These are phyloP conservation scores for Sander vitreus DNA, from an alignment of 2,113 vertebrate genomes.

Conservation along the genomic window DNA sequence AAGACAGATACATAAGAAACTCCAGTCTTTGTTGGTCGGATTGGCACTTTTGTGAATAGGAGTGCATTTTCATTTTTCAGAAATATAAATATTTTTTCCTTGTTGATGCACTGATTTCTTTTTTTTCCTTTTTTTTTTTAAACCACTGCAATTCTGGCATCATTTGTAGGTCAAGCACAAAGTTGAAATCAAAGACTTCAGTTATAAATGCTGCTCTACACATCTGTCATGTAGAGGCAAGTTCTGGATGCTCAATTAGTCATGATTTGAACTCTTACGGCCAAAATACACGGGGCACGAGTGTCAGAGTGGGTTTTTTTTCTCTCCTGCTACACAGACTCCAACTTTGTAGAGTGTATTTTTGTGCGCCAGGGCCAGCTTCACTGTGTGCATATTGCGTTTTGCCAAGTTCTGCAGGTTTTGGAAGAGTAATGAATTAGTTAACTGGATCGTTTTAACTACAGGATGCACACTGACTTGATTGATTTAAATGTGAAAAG, in stretches of 20 bases:
- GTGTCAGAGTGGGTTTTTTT: no score
- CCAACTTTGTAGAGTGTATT: no score
- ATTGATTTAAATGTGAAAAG: background rate
- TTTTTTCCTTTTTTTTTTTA: constrained; percentile 26
- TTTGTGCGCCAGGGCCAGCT: background rate
- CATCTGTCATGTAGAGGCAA: constrained; percentile 37
- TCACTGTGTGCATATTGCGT: background rate
- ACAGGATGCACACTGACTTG: background rate
- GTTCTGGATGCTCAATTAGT: constrained; percentile 58
- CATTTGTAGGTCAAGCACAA: constrained; percentile 55
- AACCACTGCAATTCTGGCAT: constrained; percentile 58
- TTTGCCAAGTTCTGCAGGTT: background rate
- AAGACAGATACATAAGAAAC: constrained; percentile 80
- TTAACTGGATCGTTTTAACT: background rate
- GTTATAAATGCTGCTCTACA: constrained; percentile 63
- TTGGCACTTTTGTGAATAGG: constrained; percentile 90
- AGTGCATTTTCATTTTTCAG: constrained; percentile 81
- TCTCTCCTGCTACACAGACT: no score
- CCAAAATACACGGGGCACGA: no score
- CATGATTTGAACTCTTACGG: constrained; percentile 48
- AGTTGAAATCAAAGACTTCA: constrained; percentile 55
- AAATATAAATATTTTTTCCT: constrained; percentile 69
- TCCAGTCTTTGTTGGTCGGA: constrained; percentile 87
- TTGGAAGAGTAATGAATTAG: background rate
- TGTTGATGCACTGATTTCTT: constrained; percentile 59